Evolutionary conservation across 2,113 vertebrate genomes (phyloP), one percentile per base, ranked within the genome.

Genomic region (Ictalurus punctatus): DNA sequence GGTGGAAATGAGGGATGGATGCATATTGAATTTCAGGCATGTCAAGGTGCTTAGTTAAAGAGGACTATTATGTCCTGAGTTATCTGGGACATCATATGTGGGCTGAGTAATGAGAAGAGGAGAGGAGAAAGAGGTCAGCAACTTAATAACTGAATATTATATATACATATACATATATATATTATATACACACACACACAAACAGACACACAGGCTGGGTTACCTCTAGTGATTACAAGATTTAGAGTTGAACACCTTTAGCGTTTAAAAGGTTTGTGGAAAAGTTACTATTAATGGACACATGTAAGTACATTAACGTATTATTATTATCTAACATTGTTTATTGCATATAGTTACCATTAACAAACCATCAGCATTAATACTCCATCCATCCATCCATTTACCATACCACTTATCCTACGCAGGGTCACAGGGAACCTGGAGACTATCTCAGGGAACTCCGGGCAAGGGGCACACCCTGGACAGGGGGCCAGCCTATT

Each of bases 91-190:
- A 83, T 87, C 79, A 82, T 61, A 48, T 74, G 81, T 27, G 69
- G 16, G n/a, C 65, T 83, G 90, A 91, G 86, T 90, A 76, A 40
- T 65, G 86, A 63, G 52, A 78, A 44, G 84, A 87, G 86, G 27
- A 79, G 54, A 74, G 85, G 44, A 84, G 54, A 73, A n/a, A 61
- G 8, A 73, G 52, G 30, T 78, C n/a, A 40, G 19, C 3, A 58
- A 56, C 48, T 85, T 76, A 63, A 65, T 27, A 37, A 59, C 79
- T 40, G 14, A 81, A 54, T 79, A 59, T 10, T 6, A 1, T 19
- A 71, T 16, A 30, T n/a, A 14, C 2, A n/a, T n/a, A n/a, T n/a
- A 67, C 6, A 69, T 69, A 67, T 30, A 34, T 34, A 71, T 6
- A 34, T 0, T 16, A 69, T 30, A 69, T n/a, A 69, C 5, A 44